Evolutionary conservation across 1,140 invertebrate species (phyloP), one percentile per base, ranked within the genome.

Genomic region (Ips typographus): DNA sequence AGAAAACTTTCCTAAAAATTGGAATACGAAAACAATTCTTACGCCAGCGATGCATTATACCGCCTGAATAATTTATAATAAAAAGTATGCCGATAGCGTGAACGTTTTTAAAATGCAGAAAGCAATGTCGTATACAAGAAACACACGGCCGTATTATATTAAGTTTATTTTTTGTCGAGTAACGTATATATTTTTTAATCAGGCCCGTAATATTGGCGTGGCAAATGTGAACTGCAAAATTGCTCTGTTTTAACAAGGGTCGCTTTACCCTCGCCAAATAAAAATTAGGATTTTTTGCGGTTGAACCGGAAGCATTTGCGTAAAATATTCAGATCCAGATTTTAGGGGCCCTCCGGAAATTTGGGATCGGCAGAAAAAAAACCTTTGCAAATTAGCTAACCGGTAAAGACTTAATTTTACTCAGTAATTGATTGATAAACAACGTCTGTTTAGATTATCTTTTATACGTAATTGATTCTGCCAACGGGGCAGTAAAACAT

Each of bases 41-140:
- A 49, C 44, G 22, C 43, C 43, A 5, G 8, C 43, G 37, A n/a
- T 56, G 37, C 53, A 56, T 56, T 38, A 56, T 4, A 36, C 7
- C 2, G n/a, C 38, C 7, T 56, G 53, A 36, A 56, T 56, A 56
- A 56, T 56, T 56, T 56, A 56, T 38, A 6, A 39, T 6, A 22
- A 36, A 36, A 56, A n/a, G n/a, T 56, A 56, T 36, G n/a, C 53
- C 53, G 37, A 56, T 56, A 49, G 53, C 38, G 8, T n/a, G 7
- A 39, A 37, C 53, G 8, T 7, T 56, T 56, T 56, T 56, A 56
- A 56, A 56, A 56, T 56, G 53, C 53, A 38, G 53, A 38, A 6
- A 49, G 44, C n/a, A 6, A 49, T 56, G 53, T 6, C n/a, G 5
- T 6, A 36, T 37, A 37, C n/a, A 36, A 56, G 22, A 39, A 56